phyloP scores from a whole-genome alignment of 2,888 invertebrate species.

The Melipona beecheii region DNA sequence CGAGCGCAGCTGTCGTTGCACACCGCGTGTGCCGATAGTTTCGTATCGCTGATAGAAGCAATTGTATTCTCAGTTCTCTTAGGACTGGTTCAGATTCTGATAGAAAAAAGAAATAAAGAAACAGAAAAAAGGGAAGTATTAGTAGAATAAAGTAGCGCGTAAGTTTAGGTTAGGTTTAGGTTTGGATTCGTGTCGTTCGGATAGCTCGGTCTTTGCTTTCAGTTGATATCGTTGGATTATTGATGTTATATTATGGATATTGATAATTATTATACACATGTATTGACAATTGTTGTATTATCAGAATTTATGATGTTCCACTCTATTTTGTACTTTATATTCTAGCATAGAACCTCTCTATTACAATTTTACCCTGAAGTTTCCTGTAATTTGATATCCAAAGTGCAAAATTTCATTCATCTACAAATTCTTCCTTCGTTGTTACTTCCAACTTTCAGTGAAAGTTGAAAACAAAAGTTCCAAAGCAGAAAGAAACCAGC shows the following conservation, averaged over 20 bases:
- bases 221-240: too few relatives aligned
- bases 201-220: not conserved
- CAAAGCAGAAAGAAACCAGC: not conserved
- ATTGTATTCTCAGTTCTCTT: not conserved
- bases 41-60: slow-evolving; percentile 18
- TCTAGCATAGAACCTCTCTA: too few relatives aligned
- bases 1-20: slow-evolving; percentile 59
- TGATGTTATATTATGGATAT: too few relatives aligned
- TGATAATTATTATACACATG: too few relatives aligned
- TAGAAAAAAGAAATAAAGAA: not conserved
- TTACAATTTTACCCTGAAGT: too few relatives aligned
- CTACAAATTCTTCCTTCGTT: not conserved
- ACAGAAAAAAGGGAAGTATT: too few relatives aligned
- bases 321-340: too few relatives aligned
- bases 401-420: too few relatives aligned
- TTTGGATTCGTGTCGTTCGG: not conserved
- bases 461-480: not conserved
- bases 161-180: too few relatives aligned
- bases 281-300: too few relatives aligned
- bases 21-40: slow-evolving; percentile 39
- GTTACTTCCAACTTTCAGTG: not conserved
- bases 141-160: not conserved
- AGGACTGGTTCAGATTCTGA: not conserved
- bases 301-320: too few relatives aligned
- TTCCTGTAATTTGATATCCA: too few relatives aligned